Conservation (phyloP, 2,113 vertebrate genomes). For the Tragelaphus strepsiceros region DNA sequence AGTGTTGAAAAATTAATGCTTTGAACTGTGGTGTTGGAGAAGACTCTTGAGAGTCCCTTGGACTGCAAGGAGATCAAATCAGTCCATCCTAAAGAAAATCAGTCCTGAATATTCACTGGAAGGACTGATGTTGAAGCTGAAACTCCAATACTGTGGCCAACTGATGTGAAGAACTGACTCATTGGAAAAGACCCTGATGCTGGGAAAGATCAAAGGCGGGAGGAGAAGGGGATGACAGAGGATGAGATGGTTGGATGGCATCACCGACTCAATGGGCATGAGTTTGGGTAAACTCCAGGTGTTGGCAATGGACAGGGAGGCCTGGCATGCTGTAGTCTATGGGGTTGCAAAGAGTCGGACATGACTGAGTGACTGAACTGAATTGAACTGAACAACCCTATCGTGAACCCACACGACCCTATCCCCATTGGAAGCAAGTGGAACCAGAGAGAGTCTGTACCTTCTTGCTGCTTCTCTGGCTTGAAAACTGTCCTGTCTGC, state of each 20-base stretch:
- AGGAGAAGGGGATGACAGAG: neutral
- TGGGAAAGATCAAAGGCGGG: rapidly evolving
- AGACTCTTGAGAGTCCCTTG: neutral
- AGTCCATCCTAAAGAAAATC: neutral
- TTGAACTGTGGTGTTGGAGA: neutral
- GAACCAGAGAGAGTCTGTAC: neutral
- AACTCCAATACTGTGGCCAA: neutral
- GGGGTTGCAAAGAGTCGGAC: neutral
- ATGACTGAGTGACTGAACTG: neutral
- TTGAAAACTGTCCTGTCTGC: neutral
- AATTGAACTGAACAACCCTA: neutral
- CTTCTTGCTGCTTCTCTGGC: no score
- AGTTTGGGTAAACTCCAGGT: neutral
- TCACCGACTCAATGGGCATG: neutral
- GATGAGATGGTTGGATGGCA: neutral
- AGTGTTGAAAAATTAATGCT: neutral
- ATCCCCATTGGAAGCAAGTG: neutral
- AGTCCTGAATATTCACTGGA: neutral
- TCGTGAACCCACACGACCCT: rapidly evolving
- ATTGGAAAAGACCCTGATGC: neutral
- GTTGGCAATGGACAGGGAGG: neutral
- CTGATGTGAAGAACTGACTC: neutral
- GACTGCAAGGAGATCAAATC: neutral
- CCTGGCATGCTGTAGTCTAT: neutral
- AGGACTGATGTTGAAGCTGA: neutral